Base-by-base conservation (phyloP, 2,888 invertebrate genomes). In the Mactromeris polynyma region DNA sequence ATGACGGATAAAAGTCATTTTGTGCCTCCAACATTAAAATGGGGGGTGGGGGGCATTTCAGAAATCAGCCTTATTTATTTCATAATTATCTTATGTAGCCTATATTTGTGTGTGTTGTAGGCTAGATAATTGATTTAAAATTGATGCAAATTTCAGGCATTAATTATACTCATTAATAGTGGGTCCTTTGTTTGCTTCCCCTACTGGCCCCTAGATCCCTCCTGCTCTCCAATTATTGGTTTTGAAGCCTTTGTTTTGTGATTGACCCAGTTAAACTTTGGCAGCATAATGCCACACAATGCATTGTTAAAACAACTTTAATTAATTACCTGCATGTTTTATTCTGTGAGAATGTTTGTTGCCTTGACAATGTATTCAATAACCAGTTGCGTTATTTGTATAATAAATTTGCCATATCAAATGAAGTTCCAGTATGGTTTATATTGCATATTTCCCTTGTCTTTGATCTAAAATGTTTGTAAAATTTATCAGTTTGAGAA, bases 171-270 rank as follows among this genome's bases (percentile, higher is more conserved):
- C 46, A 7, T 11, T 17, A 64, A 26, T 58, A 58, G 58, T 26
- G 58, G 58, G 4, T 64, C 26, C 58, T 64, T 64, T 64, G 58
- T 64, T 64, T 64, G 26, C 58, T 9, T 64, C 6, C n/a, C 26
- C 58, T 64, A n/a, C n/a, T 26, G 9, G 58, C 58, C 26, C 58
- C 26, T 64, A 26, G n/a, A 54, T 54, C 54, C 54, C 54, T 54
- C n/a, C n/a, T 54, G 54, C 54, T 69, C 31, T 69, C 6, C 33
- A 73, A 73, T 36, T 73, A 73, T 73, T 73, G 73, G 73, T 36
- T 73, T 17, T 73, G 73, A 36, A 73, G 33, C 36, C 73, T 73
- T 73, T 73, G 73, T 73, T 73, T 73, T 11, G 36, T 73, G 36
- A 36, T 73, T 73, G 73, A 73, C 73, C 33, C 14, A 64, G 26